phyloP scores from a whole-genome alignment of 1,140 invertebrate species.

The Holotrichia oblita region DNA sequence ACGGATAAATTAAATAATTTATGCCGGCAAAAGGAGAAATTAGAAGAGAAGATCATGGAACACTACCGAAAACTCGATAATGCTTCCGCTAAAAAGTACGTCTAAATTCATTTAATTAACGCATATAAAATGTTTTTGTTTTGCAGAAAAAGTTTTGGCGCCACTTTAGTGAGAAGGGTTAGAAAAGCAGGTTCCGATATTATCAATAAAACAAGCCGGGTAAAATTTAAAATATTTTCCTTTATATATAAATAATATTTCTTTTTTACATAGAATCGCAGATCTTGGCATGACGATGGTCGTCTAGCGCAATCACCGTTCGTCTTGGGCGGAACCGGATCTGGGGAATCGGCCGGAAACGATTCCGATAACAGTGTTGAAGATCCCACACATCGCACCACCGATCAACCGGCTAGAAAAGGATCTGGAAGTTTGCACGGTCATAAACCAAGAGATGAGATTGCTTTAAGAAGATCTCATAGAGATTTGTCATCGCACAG shows the following conservation, averaged over 20 bases:
- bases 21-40: slow-evolving; percentile 92
- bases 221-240: slow-evolving; percentile 60
- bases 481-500: slow-evolving; percentile 53
- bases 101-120: background rate
- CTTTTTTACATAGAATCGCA: slow-evolving; percentile 69
- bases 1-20: slow-evolving; percentile 91
- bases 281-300: slow-evolving; percentile 78
- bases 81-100: slow-evolving; percentile 73
- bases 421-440: slow-evolving; percentile 53
- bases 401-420: slow-evolving; percentile 46
- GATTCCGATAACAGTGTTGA: slow-evolving; percentile 80
- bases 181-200: slow-evolving; percentile 89
- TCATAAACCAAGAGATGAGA: slow-evolving; percentile 58
- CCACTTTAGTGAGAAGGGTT: slow-evolving; percentile 81
- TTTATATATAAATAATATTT: background rate
- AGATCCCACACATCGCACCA: slow-evolving; percentile 63
- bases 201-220: slow-evolving; percentile 77
- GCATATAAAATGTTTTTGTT: slow-evolving; percentile 44
- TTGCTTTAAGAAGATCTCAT: slow-evolving; percentile 56
- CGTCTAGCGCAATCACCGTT: slow-evolving; percentile 67
- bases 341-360: slow-evolving; percentile 71
- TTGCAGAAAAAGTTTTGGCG: slow-evolving; percentile 82
- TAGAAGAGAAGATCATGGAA: slow-evolving; percentile 99
- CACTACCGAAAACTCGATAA: slow-evolving; percentile 90
- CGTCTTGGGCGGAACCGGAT: slow-evolving; percentile 67